Evolutionary conservation across 2,888 invertebrate species (phyloP), one percentile per base, ranked within the genome.

Genomic region (Amphipyra berbera): DNA sequence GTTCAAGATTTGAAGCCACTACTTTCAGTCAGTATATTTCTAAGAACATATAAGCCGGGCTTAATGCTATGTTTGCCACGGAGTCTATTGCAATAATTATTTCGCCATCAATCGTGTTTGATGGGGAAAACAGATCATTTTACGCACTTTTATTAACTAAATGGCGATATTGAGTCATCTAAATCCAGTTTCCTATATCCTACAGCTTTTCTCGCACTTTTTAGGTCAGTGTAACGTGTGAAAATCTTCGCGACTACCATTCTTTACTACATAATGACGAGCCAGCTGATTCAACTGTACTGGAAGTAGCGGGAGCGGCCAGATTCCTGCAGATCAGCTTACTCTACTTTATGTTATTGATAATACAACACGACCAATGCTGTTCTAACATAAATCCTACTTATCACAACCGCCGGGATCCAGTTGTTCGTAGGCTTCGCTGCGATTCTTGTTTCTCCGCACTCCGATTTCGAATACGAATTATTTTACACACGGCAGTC

Each of bases 401-500:
- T 84, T 87, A 87, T 87, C 84, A 78, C 76, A 49, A 61, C 67
- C 61, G 61, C 65, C 74, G 72, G 73, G 74, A 74, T 85, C 79
- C 84, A 83, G 86, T 85, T 84, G 81, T 80, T 77, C 63, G 69
- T 55, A 54, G 53, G n/a, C 72, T 66, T 66, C 61, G 71, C 61
- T 52, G 61, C 68, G 57, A 70, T 70, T 74, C 68, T 64, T 42
- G 76, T 68, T 68, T 68, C 64, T 44, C 41, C 49, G 64, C 68
- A 67, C 66, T 76, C 69, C 67, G 54, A 76, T 84, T 84, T 81
- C 78, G 79, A 85, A 77, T 82, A 77, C 81, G 86, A 87, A 87
- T 86, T 87, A 86, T 88, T 88, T 88, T 84, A 84, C 87, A 86
- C 84, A 81, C 84, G 73, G 84, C 84, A 82, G 83, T 79, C 85